These are phyloP conservation scores for Echinops telfairi DNA, from an alignment of 2,113 vertebrate species.

Conservation along the genomic window DNA sequence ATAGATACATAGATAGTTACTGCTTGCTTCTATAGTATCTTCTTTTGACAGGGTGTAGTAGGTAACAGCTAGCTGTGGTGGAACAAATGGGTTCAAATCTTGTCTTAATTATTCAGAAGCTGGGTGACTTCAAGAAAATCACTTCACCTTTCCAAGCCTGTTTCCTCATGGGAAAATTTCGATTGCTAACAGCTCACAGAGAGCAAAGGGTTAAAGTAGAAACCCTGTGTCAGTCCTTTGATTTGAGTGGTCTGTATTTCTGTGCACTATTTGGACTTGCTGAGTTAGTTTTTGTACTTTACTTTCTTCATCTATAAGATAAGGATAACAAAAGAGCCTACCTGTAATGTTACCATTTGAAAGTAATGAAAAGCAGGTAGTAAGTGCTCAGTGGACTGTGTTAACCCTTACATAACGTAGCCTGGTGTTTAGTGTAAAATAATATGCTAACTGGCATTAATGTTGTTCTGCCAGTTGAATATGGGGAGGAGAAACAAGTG, in stretches of 20 bases:
- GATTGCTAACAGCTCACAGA: constrained; percentile 18
- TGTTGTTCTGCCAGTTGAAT: not conserved
- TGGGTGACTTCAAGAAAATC: not conserved
- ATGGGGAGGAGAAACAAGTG: not conserved
- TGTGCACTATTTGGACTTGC: not conserved
- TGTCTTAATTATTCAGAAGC: constrained; percentile 13
- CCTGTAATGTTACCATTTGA: not conserved
- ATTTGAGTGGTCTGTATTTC: not conserved
- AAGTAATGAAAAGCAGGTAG: not conserved
- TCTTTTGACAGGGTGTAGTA: not conserved
- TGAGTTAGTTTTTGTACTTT: constrained; percentile 25
- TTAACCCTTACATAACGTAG: not conserved
- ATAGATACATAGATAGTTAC: constrained; percentile 23
- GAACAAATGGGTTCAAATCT: constrained; percentile 38
- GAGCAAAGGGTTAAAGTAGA: constrained; percentile 15
- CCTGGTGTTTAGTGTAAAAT: not conserved
- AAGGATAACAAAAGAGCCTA: constrained; percentile 14
- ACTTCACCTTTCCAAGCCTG: constrained; percentile 9
- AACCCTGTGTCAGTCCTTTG: not conserved
- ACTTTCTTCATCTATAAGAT: constrained; percentile 31
- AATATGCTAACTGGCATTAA: not conserved
- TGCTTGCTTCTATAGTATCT: too few relatives aligned
- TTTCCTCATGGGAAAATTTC: constrained; percentile 37
- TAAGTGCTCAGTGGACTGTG: not conserved
- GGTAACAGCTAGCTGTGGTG: constrained; percentile 2